phyloP scores from a whole-genome alignment of 2,888 invertebrate genomes.

The Sminthurinus aureus region DNA sequence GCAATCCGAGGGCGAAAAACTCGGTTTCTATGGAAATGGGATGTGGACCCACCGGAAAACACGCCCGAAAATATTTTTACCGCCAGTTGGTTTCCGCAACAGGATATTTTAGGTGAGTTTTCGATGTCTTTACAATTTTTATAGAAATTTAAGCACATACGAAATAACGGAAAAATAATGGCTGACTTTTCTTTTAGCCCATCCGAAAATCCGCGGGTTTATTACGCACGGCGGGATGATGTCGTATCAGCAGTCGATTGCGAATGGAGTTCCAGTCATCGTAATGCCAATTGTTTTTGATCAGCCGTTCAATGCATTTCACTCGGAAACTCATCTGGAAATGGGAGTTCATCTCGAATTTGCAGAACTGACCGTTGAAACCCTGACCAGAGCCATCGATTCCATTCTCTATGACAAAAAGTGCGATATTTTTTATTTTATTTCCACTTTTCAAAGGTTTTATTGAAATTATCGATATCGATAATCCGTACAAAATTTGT shows the following conservation, averaged over 20 bases:
- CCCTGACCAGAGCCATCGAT: neutral
- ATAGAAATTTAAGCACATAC: too few species aligned
- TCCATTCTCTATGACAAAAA: conserved; percentile 10
- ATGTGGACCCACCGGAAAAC: conserved; percentile 42
- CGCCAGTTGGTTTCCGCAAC: conserved; percentile 52
- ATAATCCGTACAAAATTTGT: too few species aligned
- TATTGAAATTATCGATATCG: too few species aligned
- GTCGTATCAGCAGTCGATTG: neutral
- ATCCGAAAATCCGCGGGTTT: neutral
- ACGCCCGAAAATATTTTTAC: conserved; percentile 45
- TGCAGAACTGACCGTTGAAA: neutral
- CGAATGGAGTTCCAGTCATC: conserved; percentile 6
- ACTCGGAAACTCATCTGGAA: neutral
- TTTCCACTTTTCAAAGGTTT: neutral
- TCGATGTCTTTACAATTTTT: neutral
- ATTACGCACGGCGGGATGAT: neutral
- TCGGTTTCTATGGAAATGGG: conserved; percentile 53
- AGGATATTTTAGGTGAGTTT: conserved; percentile 46
- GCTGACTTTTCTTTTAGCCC: neutral
- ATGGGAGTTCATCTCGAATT: conserved; percentile 3
- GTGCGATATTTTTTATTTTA: too few species aligned
- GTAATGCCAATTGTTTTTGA: neutral
- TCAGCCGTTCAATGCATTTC: neutral
- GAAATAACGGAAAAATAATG: neutral
- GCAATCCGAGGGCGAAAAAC: conserved; percentile 23